These are phyloP conservation scores for Cynoglossus semilaevis DNA, from an alignment of 2,113 vertebrate genomes.

Conservation along the genomic window DNA sequence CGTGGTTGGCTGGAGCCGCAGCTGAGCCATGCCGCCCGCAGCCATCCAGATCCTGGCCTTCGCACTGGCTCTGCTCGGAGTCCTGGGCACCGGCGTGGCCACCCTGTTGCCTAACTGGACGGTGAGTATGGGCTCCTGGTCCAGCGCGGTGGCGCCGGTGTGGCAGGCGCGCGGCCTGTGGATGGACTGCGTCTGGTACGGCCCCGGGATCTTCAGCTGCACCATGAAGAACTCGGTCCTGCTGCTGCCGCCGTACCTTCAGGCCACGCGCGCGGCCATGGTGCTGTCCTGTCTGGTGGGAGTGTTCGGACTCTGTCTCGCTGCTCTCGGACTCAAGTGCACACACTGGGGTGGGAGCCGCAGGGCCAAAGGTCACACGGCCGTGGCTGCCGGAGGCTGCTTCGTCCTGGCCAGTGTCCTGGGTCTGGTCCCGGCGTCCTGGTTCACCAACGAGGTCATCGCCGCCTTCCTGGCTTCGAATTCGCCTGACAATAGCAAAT, in stretches of 20 bases:
- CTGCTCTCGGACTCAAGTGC: slow-evolving; percentile 87
- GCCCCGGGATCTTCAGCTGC: slow-evolving; percentile 93
- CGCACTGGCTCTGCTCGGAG: slow-evolving; percentile 82
- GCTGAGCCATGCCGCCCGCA: slow-evolving; percentile 80
- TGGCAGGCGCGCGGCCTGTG: slow-evolving; percentile 91
- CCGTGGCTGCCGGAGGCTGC: slow-evolving; percentile 83
- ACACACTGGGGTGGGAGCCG: slow-evolving; percentile 83
- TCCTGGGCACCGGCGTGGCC: slow-evolving; percentile 81
- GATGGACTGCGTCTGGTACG: slow-evolving; percentile 97
- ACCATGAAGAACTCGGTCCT: slow-evolving; percentile 83
- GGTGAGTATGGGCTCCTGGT: slow-evolving; percentile 79
- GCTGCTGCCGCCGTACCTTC: slow-evolving; percentile 82
- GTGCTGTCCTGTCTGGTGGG: slow-evolving; percentile 85
- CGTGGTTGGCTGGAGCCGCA: slow-evolving; percentile 66
- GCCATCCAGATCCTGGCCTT: slow-evolving; percentile 91
- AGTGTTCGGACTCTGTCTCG: slow-evolving; percentile 81
- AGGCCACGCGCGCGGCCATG: slow-evolving; percentile 85
- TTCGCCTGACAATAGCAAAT: slow-evolving; percentile 84
- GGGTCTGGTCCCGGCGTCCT: slow-evolving; percentile 84
- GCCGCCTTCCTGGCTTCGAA: slow-evolving; percentile 81
- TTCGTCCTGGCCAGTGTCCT: slow-evolving; percentile 82
- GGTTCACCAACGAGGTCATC: slow-evolving; percentile 89
- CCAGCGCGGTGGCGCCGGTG: slow-evolving; percentile 84
- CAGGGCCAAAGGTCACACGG: slow-evolving; percentile 82
- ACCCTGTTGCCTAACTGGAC: slow-evolving; percentile 93